A percentile compares a stretch with the other conserved stretches of the same genome.
phyloP scores from a whole-genome alignment of 2,888 invertebrate genomes.

The Eugnorisma glareosa region DNA sequence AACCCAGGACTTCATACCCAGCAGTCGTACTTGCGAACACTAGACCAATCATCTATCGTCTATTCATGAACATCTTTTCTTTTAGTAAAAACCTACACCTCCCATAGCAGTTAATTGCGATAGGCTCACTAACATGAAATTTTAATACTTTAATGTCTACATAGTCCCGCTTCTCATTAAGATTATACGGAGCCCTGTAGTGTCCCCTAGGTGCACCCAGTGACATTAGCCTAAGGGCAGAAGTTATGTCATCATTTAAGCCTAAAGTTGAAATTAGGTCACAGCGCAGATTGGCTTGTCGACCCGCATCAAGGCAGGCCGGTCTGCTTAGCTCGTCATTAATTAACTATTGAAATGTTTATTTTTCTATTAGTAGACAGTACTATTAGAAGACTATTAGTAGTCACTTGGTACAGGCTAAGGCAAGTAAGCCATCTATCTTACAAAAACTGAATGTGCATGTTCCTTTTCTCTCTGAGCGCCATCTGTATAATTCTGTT shows the following conservation, averaged over 20 bases:
- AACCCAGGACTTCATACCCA: neutral
- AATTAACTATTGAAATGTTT: slow-evolving; percentile 40
- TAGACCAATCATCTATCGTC: too few species aligned
- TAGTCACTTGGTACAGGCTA: neutral
- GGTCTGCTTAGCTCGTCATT: slow-evolving; percentile 32
- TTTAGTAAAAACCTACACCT: neutral
- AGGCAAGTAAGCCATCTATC: neutral
- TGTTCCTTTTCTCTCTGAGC: neutral
- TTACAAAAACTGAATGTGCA: neutral
- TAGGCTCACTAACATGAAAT: slow-evolving; percentile 2
- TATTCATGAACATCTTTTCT: neutral
- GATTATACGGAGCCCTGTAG: slow-evolving; percentile 21
- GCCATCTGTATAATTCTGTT: neutral
- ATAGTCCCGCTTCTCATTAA: slow-evolving; percentile 38
- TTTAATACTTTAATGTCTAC: slow-evolving; percentile 4
- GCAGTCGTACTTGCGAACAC: neutral
- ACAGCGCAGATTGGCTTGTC: slow-evolving; percentile 52
- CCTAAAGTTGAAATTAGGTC: slow-evolving; percentile 58
- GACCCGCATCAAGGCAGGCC: slow-evolving; percentile 36
- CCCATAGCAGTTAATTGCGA: neutral
- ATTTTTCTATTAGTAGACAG: neutral
- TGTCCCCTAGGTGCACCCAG: slow-evolving; percentile 45
- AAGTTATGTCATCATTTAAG: slow-evolving; percentile 53
- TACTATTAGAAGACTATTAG: too few species aligned
- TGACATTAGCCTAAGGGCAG: slow-evolving; percentile 50